Conservation (phyloP, 1,140 invertebrate genomes). For the Drosophila sproati region DNA sequence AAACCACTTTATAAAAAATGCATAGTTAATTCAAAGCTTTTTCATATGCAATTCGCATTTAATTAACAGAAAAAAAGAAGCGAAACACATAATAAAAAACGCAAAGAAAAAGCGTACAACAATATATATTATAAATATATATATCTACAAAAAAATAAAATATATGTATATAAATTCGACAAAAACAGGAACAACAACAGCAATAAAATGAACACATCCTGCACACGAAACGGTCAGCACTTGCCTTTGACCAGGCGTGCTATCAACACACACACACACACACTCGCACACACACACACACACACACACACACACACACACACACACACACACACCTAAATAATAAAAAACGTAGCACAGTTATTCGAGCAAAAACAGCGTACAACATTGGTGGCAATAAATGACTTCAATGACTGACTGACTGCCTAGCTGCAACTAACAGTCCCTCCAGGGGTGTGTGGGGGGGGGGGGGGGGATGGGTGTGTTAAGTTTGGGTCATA, state of each 20-base stretch:
- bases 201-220: conserved; percentile 78
- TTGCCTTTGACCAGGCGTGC: conserved; percentile 40
- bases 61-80: conserved; percentile 29
- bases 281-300: conserved; percentile 30
- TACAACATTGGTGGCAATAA: conserved; percentile 78
- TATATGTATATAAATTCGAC: conserved; percentile 52
- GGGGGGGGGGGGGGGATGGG: conserved; percentile 2
- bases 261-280: conserved; percentile 45
- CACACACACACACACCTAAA: conserved; percentile 4
- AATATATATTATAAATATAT: conserved; percentile 4
- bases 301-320: conserved; percentile 31
- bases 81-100: conserved; percentile 1
- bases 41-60: conserved; percentile 20
- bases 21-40: conserved; percentile 20
- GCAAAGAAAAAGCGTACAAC: conserved; percentile 20
- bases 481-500: conserved; percentile 44
- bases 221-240: conserved; percentile 69
- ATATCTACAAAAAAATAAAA: no score
- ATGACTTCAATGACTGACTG: conserved; percentile 82
- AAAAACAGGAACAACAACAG: conserved; percentile 34
- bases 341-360: conserved; percentile 38
- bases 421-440: conserved; percentile 37
- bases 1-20: conserved; percentile 34
- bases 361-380: conserved; percentile 58
- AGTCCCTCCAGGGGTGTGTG: not conserved